Evolutionary conservation across 2,797 vertebrate genomes (phyloP).

Genomic region (Cirrhinus molitorella): DNA sequence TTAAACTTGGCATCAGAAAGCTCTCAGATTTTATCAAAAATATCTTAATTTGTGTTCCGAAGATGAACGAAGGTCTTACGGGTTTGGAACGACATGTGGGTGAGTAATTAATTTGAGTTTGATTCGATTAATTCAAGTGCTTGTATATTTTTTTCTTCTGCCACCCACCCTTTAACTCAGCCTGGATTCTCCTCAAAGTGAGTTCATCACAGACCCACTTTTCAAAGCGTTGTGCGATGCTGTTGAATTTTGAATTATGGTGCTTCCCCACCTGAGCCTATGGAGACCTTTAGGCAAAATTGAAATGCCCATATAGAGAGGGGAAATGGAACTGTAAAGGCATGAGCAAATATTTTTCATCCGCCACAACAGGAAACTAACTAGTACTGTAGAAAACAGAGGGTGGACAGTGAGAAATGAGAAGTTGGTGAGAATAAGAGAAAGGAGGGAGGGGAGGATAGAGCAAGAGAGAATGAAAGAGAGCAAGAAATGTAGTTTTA

Average conservation of each 20-base stretch:
- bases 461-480: slow-evolving; percentile 51
- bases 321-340: slow-evolving; percentile 13
- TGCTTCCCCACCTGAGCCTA: background rate
- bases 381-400: slow-evolving; percentile 35
- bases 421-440: slow-evolving; percentile 24
- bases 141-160: slow-evolving; percentile 15
- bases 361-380: slow-evolving; percentile 22
- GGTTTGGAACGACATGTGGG: too few species aligned
- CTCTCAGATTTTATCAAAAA: too few species aligned
- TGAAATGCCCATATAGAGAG: slow-evolving; percentile 10
- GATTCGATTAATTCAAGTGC: background rate
- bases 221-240: slow-evolving; percentile 34
- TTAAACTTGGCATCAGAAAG: too few species aligned
- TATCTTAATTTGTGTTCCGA: too few species aligned
- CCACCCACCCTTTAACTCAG: background rate
- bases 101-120: too few species aligned
- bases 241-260: slow-evolving; percentile 41
- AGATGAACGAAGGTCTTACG: too few species aligned
- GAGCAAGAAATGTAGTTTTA: slow-evolving; percentile 50
- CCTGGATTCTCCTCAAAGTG: background rate
- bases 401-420: slow-evolving; percentile 41
- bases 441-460: slow-evolving; percentile 31
- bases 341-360: slow-evolving; percentile 46
- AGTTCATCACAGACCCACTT: slow-evolving; percentile 22
- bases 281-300: slow-evolving; percentile 34